Conservation (phyloP, 2,113 vertebrate species). For the Lota lota region DNA sequence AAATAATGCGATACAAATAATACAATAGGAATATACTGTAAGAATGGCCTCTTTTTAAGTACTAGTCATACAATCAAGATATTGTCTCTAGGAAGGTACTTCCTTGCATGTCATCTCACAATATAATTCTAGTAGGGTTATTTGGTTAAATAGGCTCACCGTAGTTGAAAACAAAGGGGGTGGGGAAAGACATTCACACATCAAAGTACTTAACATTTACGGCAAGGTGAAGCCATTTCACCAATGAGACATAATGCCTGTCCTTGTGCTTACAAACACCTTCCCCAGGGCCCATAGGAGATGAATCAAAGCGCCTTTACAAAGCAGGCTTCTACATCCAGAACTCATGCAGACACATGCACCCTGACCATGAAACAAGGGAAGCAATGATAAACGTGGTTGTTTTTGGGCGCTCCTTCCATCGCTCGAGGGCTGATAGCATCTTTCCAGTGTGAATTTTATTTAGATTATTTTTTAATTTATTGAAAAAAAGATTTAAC, state of each 20-base stretch:
- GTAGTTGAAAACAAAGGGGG: no score
- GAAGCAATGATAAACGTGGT: background rate
- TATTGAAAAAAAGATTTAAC: background rate
- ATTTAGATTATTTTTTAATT: background rate
- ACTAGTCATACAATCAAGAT: no score
- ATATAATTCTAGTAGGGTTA: no score
- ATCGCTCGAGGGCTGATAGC: slow-evolving; percentile 16
- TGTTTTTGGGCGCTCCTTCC: slow-evolving; percentile 17
- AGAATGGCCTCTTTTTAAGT: no score
- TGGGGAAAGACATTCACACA: background rate
- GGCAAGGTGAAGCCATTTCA: slow-evolving; percentile 12
- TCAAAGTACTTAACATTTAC: slow-evolving; percentile 23
- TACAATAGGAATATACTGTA: no score
- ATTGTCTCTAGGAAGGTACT: no score
- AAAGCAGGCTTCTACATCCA: slow-evolving; percentile 16
- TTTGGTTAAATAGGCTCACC: no score
- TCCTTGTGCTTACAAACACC: slow-evolving; percentile 34
- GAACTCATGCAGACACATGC: background rate
- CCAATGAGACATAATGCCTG: slow-evolving; percentile 31
- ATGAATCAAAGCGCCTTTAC: slow-evolving; percentile 7
- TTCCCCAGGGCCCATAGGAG: slow-evolving; percentile 20
- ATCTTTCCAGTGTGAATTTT: slow-evolving; percentile 6
- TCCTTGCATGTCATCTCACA: no score
- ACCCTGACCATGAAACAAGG: slow-evolving; percentile 1
- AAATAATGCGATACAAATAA: no score